Evolutionary conservation across 2,797 vertebrate genomes (phyloP), one percentile per base, ranked within the genome.

Genomic region (Crenuchus spilurus): DNA sequence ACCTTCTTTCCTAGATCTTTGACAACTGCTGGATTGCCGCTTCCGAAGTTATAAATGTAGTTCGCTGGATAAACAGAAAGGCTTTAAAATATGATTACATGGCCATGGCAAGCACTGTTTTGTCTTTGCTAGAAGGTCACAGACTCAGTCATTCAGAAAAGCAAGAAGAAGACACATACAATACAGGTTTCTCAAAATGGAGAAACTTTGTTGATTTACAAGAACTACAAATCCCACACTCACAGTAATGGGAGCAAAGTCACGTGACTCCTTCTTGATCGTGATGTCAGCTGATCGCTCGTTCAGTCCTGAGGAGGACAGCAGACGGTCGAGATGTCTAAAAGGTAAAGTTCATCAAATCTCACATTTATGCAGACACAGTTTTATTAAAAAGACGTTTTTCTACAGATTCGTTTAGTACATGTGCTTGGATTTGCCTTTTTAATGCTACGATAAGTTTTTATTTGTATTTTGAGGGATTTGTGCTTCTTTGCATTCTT

Each of bases 151-250:
- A 5, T 20, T 26, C 22, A 24, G 13, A 24, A 24, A 11, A 62
- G 2, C 10, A 24, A 4, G 4, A 9, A 16, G 14, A 31, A 30
- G 4, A 30, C 6, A 3, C 1, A 4, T 31, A 31, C 14, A 18
- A 0, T 2, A 9, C 0, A 2, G 5, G 16, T 18, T 18, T 14
- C 0, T n/a, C 3, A 31, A 55, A 6, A 24, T 26, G 26, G 0
- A 4, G 28, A 5, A 37, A 20, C n/a, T 9, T 2, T 26, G n/a
- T 1, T 37, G 5, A 8, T 42, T 30, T 30, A 1, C 1, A 0
- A 35, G 72, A 85, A 91, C 90, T 91, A 89, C 87, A 89, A 65
- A 9, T 84, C 83, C 86, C 84, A 1, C 11, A n/a, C n/a, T n/a
- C n/a, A 22, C 6, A 22, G 76, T n/a, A 18, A 1, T 3, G 39